Base-by-base conservation (phyloP, 2,888 invertebrate genomes). In the Dimorphilus gyrociliatus region DNA sequence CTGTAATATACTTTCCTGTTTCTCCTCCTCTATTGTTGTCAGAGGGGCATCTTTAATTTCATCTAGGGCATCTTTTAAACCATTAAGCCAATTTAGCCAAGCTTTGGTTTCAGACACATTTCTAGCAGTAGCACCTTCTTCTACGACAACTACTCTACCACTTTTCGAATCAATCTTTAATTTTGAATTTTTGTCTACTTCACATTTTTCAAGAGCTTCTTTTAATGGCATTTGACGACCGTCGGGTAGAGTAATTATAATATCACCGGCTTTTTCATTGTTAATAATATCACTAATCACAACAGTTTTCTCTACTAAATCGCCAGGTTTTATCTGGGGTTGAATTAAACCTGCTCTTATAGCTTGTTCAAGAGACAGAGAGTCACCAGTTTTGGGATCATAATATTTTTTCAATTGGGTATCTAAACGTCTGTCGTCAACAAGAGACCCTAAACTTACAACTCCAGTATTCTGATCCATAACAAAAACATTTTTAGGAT, bases 301-400 rank as follows among this genome's bases (percentile, higher is more conserved):
- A n/a, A n/a, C n/a, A n/a, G n/a, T n/a, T n/a, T n/a, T n/a, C n/a
- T n/a, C n/a, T n/a, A n/a, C n/a, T n/a, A n/a, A n/a, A n/a, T n/a
- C n/a, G n/a, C n/a, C n/a, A n/a, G n/a, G n/a, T n/a, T n/a, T n/a
- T n/a, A 41, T 25, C 8, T 29, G 25, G 4, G 41, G 32, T 8
- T 32, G 30, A 5, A 43, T 25, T 12, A 41, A 16, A 41, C 84
- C 74, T 63, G 78, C 73, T 42, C 78, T 75, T 43, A 90, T 81
- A 2, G 90, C 90, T 64, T 92, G 84, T 42, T 81, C 78, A 30
- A 92, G 76, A 14, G 85, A 84, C 51, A 92, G 68, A 40, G 78
- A 72, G 57, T 84, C 78, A 40, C 78, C 82, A 0, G 81, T 85
- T 48, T 73, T 74, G 15, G 84, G 40, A 27, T 49, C 47, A 19